Evolutionary conservation across 2,888 invertebrate genomes (phyloP).

Genomic region (Gryllus longicercus): DNA sequence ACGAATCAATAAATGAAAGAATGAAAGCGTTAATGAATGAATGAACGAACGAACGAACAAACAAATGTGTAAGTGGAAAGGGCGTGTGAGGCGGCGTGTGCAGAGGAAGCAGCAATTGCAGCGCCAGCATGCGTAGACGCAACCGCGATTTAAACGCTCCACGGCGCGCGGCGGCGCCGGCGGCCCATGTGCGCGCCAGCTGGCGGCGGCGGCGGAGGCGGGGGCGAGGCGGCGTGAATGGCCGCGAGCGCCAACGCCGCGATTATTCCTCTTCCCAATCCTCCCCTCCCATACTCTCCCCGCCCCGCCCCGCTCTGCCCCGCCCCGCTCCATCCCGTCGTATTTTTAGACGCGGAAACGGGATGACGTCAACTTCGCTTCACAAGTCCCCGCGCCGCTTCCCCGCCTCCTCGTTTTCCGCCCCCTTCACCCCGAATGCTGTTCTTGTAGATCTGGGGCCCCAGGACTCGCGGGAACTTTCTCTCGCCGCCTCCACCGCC

Average conservation of each 20-base stretch:
- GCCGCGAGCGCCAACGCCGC: neutral
- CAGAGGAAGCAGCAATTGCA: too few species aligned
- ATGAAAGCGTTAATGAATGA: too few species aligned
- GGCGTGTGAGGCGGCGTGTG: too few species aligned
- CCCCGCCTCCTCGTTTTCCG: neutral
- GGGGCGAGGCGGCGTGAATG: neutral
- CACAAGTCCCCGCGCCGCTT: neutral
- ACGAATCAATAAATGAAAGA: too few species aligned
- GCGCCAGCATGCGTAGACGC: neutral
- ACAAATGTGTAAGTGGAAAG: too few species aligned
- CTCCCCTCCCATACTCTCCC: neutral
- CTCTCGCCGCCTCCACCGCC: too few species aligned
- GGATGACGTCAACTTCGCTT: neutral
- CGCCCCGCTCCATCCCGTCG: neutral
- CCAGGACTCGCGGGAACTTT: too few species aligned
- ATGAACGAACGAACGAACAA: too few species aligned
- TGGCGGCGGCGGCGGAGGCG: neutral
- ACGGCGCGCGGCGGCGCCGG: neutral
- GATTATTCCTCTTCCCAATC: neutral
- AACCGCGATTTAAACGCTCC: neutral
- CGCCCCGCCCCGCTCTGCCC: neutral
- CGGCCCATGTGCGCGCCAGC: neutral
- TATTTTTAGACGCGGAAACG: conserved; percentile 9
- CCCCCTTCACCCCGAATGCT: too few species aligned
- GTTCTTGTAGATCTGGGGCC: too few species aligned